These are phyloP conservation scores for Koerneria pararmatus DNA, from an alignment of 2,888 invertebrate genomes.

Conservation along the genomic window DNA sequence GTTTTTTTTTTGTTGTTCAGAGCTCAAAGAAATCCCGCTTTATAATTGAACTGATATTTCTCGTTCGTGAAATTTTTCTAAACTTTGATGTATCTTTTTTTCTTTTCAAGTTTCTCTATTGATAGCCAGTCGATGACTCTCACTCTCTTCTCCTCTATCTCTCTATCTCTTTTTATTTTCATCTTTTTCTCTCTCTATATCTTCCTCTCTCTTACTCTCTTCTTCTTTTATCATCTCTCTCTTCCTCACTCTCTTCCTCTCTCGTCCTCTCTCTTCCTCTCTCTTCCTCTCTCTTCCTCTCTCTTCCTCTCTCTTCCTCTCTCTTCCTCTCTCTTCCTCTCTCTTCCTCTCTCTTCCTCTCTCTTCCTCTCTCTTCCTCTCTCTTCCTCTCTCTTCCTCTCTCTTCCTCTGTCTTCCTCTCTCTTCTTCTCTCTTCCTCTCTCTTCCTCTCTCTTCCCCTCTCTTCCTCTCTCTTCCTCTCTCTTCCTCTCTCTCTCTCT, in stretches of 20 bases:
- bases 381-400: too few species aligned
- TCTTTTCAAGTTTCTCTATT: not conserved
- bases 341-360: conserved; percentile 3
- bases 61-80: too few species aligned
- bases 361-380: too few species aligned
- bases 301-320: not conserved
- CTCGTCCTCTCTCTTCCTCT: not conserved
- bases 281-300: not conserved
- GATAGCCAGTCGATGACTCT: not conserved
- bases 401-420: too few species aligned
- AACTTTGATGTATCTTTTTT: too few species aligned
- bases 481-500: too few species aligned
- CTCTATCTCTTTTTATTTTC: not conserved
- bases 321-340: not conserved
- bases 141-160: not conserved
- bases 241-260: not conserved
- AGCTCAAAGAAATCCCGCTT: too few species aligned
- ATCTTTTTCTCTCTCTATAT: not conserved
- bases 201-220: not conserved
- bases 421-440: too few species aligned
- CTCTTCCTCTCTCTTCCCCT: too few species aligned
- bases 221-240: not conserved
- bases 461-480: too few species aligned
- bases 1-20: too few species aligned
- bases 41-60: too few species aligned